Base-by-base conservation (phyloP, 2,888 invertebrate genomes). In the Ditylenchus weischeri region DNA sequence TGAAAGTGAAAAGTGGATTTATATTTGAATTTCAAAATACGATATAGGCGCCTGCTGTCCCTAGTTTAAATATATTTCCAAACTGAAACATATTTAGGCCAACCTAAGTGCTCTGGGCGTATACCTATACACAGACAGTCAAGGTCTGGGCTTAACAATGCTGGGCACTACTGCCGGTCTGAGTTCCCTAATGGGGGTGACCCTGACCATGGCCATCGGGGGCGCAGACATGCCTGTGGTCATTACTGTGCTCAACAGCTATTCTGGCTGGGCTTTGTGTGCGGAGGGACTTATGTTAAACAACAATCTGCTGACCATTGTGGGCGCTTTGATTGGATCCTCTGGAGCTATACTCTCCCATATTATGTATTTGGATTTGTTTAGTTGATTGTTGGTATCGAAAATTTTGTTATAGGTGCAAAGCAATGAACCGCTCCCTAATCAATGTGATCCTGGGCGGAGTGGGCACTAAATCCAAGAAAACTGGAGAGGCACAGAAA, bases 171-270 rank as follows among this genome's bases (percentile, higher is more conserved):
- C 91, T 4, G 89, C 91, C 0, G 87, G 88, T 15, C 87, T 92
- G 65, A 90, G 90, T 65, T 88, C 90, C 63, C 85, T 89, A 11
- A 90, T 92, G 89, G 92, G 92, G 0, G 88, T 92, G 50, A 92
- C 91, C 0, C 87, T 92, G 61, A 92, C 92, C 0, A 88, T 90
- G 68, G 92, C 92, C 61, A 92, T 92, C 80, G 92, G 92, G 87
- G 91, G 91, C 75, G 92, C 92, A 72, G 92, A 92, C 85, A 92
- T 92, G 92, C 92, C 92, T 0, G 92, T 92, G 0, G 92, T 92
- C 5, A 92, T 92, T 82, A 92, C 92, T 0, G 92, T 92, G 15
- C 86, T 92, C 57, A 92, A 92, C 88, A 90, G 90, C 82, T 92
- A 92, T 86, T 91, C 91, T 0, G 92, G 92, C 57, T 92, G 92